These are phyloP conservation scores for Malurus melanocephalus DNA, from an alignment of 2,113 vertebrate species.

Conservation along the genomic window DNA sequence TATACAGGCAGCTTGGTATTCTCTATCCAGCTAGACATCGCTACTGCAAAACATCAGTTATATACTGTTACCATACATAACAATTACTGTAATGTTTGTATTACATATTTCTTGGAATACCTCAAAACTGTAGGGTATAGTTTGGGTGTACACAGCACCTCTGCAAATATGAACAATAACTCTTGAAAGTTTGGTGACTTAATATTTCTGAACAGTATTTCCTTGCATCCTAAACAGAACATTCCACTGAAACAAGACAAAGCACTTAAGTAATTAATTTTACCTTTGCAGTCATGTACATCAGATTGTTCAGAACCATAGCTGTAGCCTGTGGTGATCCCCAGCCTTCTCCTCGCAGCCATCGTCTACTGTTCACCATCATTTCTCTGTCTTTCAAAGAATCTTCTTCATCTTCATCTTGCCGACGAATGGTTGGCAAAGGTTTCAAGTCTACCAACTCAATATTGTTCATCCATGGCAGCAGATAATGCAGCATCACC, in stretches of 20 bases:
- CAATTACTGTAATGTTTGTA: not conserved
- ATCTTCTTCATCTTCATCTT: conserved; percentile 89
- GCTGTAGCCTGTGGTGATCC: conserved; percentile 94
- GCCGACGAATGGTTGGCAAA: conserved; percentile 75
- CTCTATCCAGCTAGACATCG: not conserved
- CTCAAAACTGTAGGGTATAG: not conserved
- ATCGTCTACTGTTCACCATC: conserved; percentile 95
- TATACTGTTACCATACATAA: not conserved
- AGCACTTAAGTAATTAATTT: not conserved
- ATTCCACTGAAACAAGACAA: not conserved
- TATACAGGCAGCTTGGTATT: not conserved
- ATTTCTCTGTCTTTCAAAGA: conserved; percentile 82
- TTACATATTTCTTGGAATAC: not conserved
- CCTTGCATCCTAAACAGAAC: not conserved
- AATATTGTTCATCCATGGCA: conserved; percentile 98
- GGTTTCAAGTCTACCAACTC: conserved; percentile 92
- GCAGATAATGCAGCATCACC: conserved; percentile 95
- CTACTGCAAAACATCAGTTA: not conserved
- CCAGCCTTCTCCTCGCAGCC: conserved; percentile 95
- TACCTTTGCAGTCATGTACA: conserved; percentile 99
- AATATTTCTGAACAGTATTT: not conserved
- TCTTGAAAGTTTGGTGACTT: not conserved
- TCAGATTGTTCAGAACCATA: conserved; percentile 97
- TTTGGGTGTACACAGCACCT: not conserved
- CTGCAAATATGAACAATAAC: not conserved